Percentiles rank a stretch among this genome's conserved stretches.
Conservation (phyloP, 2,888 invertebrate genomes). For the Andrena hattorfiana region DNA sequence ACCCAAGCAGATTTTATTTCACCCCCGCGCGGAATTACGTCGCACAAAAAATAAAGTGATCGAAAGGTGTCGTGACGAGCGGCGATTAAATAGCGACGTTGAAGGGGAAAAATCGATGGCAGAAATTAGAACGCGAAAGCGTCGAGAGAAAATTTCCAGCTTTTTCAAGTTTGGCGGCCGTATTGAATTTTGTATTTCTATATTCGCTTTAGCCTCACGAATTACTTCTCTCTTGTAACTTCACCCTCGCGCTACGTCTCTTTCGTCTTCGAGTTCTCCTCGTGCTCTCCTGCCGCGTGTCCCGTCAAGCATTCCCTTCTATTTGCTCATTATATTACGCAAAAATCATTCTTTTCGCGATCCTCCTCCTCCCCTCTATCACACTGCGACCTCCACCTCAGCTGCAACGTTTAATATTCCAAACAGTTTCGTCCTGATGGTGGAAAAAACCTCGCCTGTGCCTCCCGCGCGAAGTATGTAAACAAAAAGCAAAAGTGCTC, state of each 20-base stretch:
- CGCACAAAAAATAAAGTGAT: neutral
- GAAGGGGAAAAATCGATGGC: constrained; percentile 73
- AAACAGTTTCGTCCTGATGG: constrained; percentile 17
- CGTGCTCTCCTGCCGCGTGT: constrained; percentile 18
- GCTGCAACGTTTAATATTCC: constrained; percentile 68
- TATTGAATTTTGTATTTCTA: constrained; percentile 63
- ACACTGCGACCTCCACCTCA: constrained; percentile 71
- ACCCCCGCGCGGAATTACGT: neutral
- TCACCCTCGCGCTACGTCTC: constrained; percentile 23
- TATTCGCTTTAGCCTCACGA: neutral
- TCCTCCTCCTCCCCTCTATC: constrained; percentile 49
- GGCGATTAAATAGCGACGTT: constrained; percentile 29
- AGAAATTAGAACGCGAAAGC: constrained; percentile 69
- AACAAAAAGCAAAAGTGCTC: neutral
- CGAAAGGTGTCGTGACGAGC: no score
- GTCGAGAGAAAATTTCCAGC: constrained; percentile 81
- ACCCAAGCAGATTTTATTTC: no score
- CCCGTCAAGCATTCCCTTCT: neutral
- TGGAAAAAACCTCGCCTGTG: neutral
- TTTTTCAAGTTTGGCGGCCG: constrained; percentile 83
- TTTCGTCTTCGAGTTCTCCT: neutral
- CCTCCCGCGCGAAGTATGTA: constrained; percentile 1
- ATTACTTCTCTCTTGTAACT: constrained; percentile 11
- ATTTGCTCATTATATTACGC: neutral
- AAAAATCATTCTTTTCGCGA: constrained; percentile 16